phyloP scores from a whole-genome alignment of 92 coral and sea anemone species.

The Palythoa grandiflora region DNA sequence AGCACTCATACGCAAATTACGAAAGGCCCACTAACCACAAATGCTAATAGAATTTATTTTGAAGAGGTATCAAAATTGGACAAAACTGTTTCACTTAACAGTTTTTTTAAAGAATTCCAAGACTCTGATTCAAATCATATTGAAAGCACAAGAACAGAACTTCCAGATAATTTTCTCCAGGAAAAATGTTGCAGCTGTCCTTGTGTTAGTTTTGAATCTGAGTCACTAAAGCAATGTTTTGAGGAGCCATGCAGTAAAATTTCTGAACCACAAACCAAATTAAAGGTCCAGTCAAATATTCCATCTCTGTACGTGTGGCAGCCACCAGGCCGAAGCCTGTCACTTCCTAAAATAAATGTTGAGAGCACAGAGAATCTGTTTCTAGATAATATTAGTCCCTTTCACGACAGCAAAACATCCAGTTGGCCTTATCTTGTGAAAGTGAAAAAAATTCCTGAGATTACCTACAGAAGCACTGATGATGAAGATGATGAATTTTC shows the following conservation, averaged over 20 bases:
- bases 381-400: constrained; percentile 12
- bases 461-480: constrained; percentile 37
- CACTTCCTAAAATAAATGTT: constrained; percentile 33
- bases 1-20: not conserved
- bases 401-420: constrained; percentile 39
- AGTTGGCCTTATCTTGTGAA: constrained; percentile 46
- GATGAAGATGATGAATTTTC: constrained; percentile 42
- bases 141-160: not conserved
- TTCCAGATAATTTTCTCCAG: constrained; percentile 72
- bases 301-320: not conserved
- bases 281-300: not conserved
- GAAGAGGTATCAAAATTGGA: constrained; percentile 43
- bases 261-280: not conserved
- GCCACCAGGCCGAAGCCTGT: constrained; percentile 14
- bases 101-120: constrained; percentile 19
- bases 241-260: not conserved
- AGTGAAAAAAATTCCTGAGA: constrained; percentile 31
- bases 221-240: not conserved
- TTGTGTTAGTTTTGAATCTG: constrained; percentile 64
- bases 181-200: constrained; percentile 88
- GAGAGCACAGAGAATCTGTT: constrained; percentile 27
- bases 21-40: not conserved
- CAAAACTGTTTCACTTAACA: constrained; percentile 66
- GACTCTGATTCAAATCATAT: not conserved
- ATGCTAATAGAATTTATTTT: not conserved